Conservation (phyloP, 1,140 invertebrate species). For the Caerostris extrusa region DNA sequence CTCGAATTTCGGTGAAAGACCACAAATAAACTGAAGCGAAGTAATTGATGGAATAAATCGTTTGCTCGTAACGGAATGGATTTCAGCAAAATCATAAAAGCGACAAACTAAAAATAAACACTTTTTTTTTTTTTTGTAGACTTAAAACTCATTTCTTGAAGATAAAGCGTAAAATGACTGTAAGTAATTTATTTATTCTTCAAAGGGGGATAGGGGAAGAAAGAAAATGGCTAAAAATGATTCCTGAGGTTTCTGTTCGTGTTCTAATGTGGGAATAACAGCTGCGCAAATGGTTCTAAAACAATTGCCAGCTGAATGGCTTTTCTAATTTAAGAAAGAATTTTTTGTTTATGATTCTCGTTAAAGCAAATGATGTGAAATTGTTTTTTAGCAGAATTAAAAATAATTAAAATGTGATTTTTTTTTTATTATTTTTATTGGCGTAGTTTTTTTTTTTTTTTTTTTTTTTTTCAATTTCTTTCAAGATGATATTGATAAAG, state of each 20-base stretch:
- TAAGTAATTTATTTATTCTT: neutral
- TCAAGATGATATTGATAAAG: no score
- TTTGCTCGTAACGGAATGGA: neutral
- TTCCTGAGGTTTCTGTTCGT: neutral
- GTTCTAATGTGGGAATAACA: neutral
- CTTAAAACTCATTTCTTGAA: neutral
- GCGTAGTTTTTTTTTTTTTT: no score
- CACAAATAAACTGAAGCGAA: constrained; percentile 25
- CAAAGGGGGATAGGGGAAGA: neutral
- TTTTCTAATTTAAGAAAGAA: neutral
- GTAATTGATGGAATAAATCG: neutral
- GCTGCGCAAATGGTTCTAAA: neutral
- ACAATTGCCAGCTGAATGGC: neutral
- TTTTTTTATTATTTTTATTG: no score
- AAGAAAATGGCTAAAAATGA: neutral
- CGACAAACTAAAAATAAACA: neutral
- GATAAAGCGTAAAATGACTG: neutral
- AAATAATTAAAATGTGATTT: no score
- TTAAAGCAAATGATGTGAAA: no score
- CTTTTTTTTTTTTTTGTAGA: neutral
- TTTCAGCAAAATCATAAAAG: neutral
- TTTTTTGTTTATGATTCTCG: no score
- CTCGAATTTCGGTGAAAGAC: constrained; percentile 19
- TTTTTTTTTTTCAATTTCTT: no score
- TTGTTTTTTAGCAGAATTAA: no score